Base-by-base conservation (phyloP, 1,140 invertebrate genomes). In the Zaprionus vittiger region DNA sequence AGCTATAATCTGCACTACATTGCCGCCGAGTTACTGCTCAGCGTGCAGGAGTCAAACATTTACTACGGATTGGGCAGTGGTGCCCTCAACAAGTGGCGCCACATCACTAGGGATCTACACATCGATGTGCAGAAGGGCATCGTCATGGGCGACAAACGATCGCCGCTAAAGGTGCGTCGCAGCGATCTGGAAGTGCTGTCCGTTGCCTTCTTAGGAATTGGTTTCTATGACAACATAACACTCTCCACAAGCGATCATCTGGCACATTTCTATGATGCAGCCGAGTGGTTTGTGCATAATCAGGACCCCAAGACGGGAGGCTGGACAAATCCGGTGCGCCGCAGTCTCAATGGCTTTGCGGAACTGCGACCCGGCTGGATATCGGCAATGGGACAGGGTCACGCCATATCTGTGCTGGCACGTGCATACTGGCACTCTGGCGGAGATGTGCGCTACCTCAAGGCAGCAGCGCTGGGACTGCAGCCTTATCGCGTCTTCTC, bases 331-430 rank as follows among this genome's bases (percentile, higher is more conserved):
- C 96, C 96, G 41, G 98, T 98, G 3, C 94, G 95, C 59, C 93
- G 98, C 79, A 96, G 95, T 91, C 94, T 98, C 71, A 94, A 95
- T 60, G 95, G 96, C n/a, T 96, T 97, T 92, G 94, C 95, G 54
- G 96, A 96, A 76, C 94, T 99, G 38, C 94, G 95, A 73, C 96
- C 97, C 15, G 98, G 98, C 65, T 99, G 98, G 98, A 97, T 98
- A 92, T 99, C 98, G 3, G 97, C 98, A 7, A 99, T 99, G 99
- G 98, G 97, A 5, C 98, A 99, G 93, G 99, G 99, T 1, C 99
- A 99, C 93, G 98, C 97, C 0, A 97, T 99, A 69, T 99, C 98
- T 0, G 95, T 99, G 12, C 93, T 99, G 56, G 95, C 97, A 4
- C 94, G 99, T 78, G 98, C 98, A 0, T 99, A 97, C 93, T 94